A percentile compares a stretch with the other conserved stretches of the same genome.
phyloP scores from a whole-genome alignment of 2,113 vertebrate species.

The Hydrolagus affinis region DNA sequence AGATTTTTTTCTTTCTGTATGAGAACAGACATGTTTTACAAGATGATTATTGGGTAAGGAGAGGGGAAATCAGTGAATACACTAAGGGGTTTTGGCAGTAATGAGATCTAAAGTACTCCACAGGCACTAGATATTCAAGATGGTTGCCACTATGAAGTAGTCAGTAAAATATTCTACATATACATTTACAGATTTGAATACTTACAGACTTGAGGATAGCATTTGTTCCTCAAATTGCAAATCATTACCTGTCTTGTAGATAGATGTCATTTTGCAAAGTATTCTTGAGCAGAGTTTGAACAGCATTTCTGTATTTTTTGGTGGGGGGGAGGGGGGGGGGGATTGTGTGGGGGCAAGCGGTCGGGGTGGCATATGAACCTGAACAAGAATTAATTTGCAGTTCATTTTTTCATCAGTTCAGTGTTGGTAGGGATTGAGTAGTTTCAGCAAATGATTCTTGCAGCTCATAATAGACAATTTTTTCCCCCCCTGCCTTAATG shows the following conservation, averaged over 20 bases:
- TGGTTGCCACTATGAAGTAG: background rate
- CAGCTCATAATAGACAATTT: background rate
- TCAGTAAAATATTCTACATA: background rate
- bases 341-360: too few species aligned
- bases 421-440: background rate
- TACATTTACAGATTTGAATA: too few species aligned
- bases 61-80: too few species aligned
- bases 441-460: background rate
- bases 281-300: background rate
- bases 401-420: background rate
- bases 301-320: background rate
- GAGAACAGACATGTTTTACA: too few species aligned
- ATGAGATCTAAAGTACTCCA: too few species aligned
- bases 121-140: background rate
- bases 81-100: too few species aligned
- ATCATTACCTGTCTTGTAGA: background rate
- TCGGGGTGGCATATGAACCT: background rate
- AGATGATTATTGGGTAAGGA: too few species aligned
- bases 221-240: background rate
- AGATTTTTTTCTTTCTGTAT: too few species aligned
- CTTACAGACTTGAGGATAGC: background rate
- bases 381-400: background rate
- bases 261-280: background rate
- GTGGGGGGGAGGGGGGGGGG: too few species aligned
- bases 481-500: background rate